Percentiles rank a stretch among this genome's conserved stretches.
phyloP scores from a whole-genome alignment of 1,140 invertebrate species.

The Lordiphosa collinella region DNA sequence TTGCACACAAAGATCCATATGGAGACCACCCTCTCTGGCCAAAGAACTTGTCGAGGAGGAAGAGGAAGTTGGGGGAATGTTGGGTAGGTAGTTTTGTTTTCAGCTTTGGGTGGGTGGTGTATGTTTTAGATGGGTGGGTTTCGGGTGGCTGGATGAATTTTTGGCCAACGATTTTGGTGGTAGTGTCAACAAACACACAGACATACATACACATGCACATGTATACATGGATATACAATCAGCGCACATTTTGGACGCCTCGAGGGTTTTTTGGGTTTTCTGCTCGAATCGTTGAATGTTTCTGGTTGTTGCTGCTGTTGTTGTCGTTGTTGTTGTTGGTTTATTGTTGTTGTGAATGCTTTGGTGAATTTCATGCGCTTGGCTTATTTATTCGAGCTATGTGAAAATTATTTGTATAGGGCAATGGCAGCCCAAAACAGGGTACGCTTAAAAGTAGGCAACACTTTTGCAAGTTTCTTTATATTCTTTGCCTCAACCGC shows the following conservation, averaged over 20 bases:
- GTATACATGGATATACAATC: background rate
- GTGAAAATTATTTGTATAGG: constrained; percentile 51
- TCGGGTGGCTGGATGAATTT: background rate
- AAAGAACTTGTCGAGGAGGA: no score
- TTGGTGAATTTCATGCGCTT: constrained; percentile 52
- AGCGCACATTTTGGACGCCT: constrained; percentile 11
- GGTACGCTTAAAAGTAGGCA: constrained; percentile 13
- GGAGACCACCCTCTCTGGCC: background rate
- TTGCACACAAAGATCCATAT: background rate
- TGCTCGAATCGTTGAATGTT: background rate
- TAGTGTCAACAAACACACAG: constrained; percentile 17
- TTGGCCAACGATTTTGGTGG: constrained; percentile 18
- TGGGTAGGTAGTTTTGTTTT: background rate
- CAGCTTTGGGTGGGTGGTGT: background rate
- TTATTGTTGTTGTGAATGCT: constrained; percentile 15
- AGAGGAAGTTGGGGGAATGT: no score
- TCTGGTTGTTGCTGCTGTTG: background rate
- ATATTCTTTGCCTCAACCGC: no score
- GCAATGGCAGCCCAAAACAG: constrained; percentile 21
- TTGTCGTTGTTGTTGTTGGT: constrained; percentile 22
- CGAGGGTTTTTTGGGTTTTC: constrained; percentile 11
- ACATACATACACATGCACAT: background rate
- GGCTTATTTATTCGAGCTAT: constrained; percentile 60
- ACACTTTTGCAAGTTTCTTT: no score
- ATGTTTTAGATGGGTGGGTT: constrained; percentile 3